Conservation (phyloP, 64 coral and sea anemone genomes). For the Montipora efflorescens region DNA sequence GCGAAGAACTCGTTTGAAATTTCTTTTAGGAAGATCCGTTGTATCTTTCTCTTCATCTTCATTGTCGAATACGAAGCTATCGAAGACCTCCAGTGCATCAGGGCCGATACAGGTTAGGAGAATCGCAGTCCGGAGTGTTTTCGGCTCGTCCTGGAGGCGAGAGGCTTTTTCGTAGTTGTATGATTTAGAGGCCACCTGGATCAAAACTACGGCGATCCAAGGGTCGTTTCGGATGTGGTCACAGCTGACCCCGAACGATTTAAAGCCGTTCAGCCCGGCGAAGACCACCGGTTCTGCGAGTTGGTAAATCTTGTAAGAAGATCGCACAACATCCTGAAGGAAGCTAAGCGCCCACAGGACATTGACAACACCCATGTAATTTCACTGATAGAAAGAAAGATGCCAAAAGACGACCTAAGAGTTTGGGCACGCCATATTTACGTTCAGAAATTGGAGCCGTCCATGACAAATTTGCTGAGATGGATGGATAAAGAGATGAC, state of each 20-base stretch:
- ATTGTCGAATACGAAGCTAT: conserved; percentile 38
- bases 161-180: conserved; percentile 77
- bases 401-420: conserved; percentile 61
- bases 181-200: conserved; percentile 59
- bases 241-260: conserved; percentile 76
- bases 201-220: conserved; percentile 76
- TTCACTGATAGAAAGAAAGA: conserved; percentile 75
- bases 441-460: conserved; percentile 46
- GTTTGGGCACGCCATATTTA: conserved; percentile 63
- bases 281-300: conserved; percentile 76
- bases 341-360: conserved; percentile 71
- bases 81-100: conserved; percentile 44
- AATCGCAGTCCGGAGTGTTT: conserved; percentile 54
- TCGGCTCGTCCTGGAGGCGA: conserved; percentile 44
- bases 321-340: conserved; percentile 76
- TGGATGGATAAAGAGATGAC: conserved; percentile 78
- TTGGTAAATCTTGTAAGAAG: conserved; percentile 70
- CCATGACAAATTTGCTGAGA: conserved; percentile 55
- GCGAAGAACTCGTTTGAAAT: too few relatives aligned
- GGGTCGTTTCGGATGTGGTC: conserved; percentile 73
- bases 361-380: conserved; percentile 82
- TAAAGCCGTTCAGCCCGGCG: conserved; percentile 51
- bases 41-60: conserved; percentile 55
- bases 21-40: too few relatives aligned
- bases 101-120: conserved; percentile 69